These are phyloP conservation scores for Tridacna gigas DNA, from an alignment of 2,888 invertebrate species.

Conservation along the genomic window DNA sequence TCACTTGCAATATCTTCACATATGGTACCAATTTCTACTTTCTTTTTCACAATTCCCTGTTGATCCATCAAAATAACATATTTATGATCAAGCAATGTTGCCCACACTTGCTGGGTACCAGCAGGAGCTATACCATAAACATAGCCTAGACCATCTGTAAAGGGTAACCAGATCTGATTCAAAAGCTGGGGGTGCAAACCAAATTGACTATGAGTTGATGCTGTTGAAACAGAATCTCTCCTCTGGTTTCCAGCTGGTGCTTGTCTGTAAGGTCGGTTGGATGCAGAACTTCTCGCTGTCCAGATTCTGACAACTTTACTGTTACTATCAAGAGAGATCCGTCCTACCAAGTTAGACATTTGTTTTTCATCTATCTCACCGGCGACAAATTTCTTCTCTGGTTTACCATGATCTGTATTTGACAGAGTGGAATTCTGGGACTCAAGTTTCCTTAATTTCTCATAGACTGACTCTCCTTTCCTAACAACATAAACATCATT, in stretches of 20 bases:
- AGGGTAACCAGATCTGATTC: slow-evolving; percentile 14
- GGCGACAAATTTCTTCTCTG: slow-evolving; percentile 5
- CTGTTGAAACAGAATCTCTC: slow-evolving; percentile 1
- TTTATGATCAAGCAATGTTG: slow-evolving; percentile 45
- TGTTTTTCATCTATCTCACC: slow-evolving; percentile 5
- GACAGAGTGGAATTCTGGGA: not conserved
- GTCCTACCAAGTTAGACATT: slow-evolving; percentile 10
- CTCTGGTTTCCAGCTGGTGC: not conserved
- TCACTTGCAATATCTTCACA: slow-evolving; percentile 49
- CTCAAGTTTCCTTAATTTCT: slow-evolving; percentile 23
- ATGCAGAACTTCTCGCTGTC: not conserved
- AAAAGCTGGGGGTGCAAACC: not conserved
- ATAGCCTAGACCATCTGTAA: slow-evolving; percentile 49
- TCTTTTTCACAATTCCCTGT: slow-evolving; percentile 29
- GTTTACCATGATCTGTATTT: not conserved
- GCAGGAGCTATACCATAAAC: slow-evolving; percentile 55
- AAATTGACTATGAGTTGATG: not conserved
- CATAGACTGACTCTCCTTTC: slow-evolving; percentile 36
- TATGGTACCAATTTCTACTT: slow-evolving; percentile 41
- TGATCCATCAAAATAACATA: slow-evolving; percentile 32
- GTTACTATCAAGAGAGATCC: slow-evolving; percentile 4
- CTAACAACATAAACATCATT: slow-evolving; percentile 39
- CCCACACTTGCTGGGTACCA: slow-evolving; percentile 41
- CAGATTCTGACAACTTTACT: slow-evolving; percentile 5
- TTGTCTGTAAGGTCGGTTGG: not conserved